Conservation (phyloP, 2,113 vertebrate genomes). For the Cyprinus carpio region DNA sequence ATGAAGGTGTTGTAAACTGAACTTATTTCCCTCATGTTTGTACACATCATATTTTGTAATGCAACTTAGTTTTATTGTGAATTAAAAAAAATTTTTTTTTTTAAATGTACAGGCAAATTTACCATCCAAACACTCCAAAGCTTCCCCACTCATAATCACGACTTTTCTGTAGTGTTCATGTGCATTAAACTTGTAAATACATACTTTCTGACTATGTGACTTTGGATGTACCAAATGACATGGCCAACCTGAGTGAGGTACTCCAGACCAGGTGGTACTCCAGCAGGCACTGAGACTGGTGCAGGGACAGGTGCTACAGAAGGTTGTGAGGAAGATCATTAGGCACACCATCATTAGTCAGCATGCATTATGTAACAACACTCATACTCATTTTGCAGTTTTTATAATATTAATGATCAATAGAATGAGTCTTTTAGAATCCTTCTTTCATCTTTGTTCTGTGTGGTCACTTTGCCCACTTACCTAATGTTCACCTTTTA, state of each 20-base stretch:
- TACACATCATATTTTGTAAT: background rate
- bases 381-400: background rate
- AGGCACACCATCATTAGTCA: background rate
- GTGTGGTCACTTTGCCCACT: background rate
- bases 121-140: background rate
- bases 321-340: background rate
- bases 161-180: background rate
- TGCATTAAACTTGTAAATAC: background rate
- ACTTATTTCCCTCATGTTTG: too few species aligned
- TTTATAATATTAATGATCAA: background rate
- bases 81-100: background rate
- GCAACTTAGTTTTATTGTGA: background rate
- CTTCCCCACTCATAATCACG: background rate
- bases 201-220: background rate
- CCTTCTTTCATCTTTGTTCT: background rate
- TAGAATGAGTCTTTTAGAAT: background rate
- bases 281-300: conserved; percentile 62
- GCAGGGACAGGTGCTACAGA: conserved; percentile 20
- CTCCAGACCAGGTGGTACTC: conserved; percentile 81
- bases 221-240: background rate
- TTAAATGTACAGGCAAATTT: background rate
- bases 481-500: background rate
- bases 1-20: too few species aligned
- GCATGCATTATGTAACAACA: background rate
- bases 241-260: conserved; percentile 83